These are phyloP conservation scores for Pogonomyrmex californicus DNA, from an alignment of 1,140 invertebrate genomes.

Conservation along the genomic window DNA sequence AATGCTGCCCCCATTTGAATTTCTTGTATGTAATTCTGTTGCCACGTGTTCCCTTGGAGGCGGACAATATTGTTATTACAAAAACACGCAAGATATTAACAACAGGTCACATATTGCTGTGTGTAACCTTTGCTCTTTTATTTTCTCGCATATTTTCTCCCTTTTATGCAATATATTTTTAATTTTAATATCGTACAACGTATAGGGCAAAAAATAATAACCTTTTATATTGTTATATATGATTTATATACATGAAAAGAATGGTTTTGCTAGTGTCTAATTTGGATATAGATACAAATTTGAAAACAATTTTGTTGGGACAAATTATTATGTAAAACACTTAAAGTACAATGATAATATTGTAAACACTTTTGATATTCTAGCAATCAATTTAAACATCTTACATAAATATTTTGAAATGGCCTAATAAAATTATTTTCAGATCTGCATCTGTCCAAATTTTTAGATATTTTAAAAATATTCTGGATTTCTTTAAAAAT, in stretches of 20 bases:
- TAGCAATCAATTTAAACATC: no score
- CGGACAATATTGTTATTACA: neutral
- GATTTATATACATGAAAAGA: no score
- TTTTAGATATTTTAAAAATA: no score
- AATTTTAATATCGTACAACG: neutral
- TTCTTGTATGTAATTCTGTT: neutral
- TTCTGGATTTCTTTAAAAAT: neutral
- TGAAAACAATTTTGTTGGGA: no score
- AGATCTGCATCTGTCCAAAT: no score
- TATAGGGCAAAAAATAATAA: neutral
- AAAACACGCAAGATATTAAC: neutral
- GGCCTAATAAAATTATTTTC: no score
- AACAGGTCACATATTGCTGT: neutral
- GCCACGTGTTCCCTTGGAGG: neutral
- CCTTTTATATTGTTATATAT: neutral
- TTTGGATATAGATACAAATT: no score
- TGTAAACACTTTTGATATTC: no score
- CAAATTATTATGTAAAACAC: no score
- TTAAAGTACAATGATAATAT: no score
- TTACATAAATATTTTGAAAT: no score
- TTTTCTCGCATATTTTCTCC: neutral
- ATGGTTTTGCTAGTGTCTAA: no score
- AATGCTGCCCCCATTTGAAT: conserved; percentile 1
- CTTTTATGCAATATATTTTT: conserved; percentile 12
- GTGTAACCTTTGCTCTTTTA: conserved; percentile 22